Percentiles rank a stretch among this genome's conserved stretches.
Conservation (phyloP, 2,797 vertebrate species). For the Cirrhinus molitorella region DNA sequence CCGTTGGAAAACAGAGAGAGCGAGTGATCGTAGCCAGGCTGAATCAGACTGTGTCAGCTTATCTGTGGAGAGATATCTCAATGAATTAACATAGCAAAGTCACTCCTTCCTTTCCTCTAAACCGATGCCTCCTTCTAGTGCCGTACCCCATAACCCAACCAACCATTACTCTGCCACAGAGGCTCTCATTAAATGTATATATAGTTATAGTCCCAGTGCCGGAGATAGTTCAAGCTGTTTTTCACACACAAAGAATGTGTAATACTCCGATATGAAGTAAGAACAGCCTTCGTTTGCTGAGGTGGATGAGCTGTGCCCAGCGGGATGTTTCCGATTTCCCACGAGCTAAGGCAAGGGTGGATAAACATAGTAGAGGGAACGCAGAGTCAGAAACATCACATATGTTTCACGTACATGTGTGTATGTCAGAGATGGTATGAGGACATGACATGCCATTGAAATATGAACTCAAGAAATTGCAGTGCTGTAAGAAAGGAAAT, state of each 20-base stretch:
- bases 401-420: conserved; percentile 28
- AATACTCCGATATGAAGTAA: conserved; percentile 44
- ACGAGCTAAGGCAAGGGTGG: conserved; percentile 36
- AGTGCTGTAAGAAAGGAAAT: not conserved
- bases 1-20: conserved; percentile 42
- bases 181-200: conserved; percentile 86
- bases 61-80: conserved; percentile 39
- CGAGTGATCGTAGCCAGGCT: conserved; percentile 38
- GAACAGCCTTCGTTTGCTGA: conserved; percentile 62
- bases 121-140: conserved; percentile 75
- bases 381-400: conserved; percentile 28
- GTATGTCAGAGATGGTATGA: conserved; percentile 6
- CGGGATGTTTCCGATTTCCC: conserved; percentile 42
- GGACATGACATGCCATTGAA: not conserved
- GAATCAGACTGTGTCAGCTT: conserved; percentile 32
- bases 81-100: conserved; percentile 32
- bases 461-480: not conserved
- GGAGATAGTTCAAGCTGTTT: conserved; percentile 68
- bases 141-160: conserved; percentile 74
- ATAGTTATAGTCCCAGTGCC: conserved; percentile 78
- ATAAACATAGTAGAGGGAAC: conserved; percentile 29
- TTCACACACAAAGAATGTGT: conserved; percentile 69
- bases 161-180: conserved; percentile 79
- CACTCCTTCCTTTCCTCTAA: conserved; percentile 61
- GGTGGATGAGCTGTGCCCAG: conserved; percentile 38